Evolutionary conservation across 2,888 invertebrate genomes (phyloP), one percentile per base, ranked within the genome.

Genomic region (Erebia ligea): DNA sequence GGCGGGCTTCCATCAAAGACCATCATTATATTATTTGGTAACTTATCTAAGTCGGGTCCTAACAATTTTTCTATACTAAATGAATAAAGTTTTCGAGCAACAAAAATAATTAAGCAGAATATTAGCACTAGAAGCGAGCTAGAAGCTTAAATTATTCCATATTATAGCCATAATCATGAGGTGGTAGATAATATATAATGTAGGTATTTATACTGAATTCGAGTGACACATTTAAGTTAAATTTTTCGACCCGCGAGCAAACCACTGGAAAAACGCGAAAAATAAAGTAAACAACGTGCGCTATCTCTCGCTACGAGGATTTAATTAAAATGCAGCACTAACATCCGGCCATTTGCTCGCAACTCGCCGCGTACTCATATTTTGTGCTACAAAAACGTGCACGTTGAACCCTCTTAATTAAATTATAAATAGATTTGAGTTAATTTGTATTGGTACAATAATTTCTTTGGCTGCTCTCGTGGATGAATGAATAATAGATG

Each of bases 281-380:
- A 76, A 73, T 76, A 76, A 72, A 75, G 73, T 78, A 75, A 70
- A 76, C 75, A 71, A 69, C 73, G 78, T 76, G 76, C 76, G 78
- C 80, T 80, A 81, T 83, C 82, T 83, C 80, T 72, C 79, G 76
- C 79, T 79, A 83, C 81, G 82, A 84, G 85, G 79, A 86, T 87
- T 88, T 88, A 87, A 89, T 89, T 89, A 87, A 90, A 89, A 84
- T 79, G 80, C 82, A 82, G 80, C 80, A 79, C 81, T 85, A 79
- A 81, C 80, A 80, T 78, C 79, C 78, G 82, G 80, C 67, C 73
- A 70, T 67, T 72, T 73, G 67, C 69, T 70, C 34, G 69, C 66
- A 70, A 68, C 66, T 68, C 61, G 68, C 63, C 68, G 70, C 67
- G 68, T 67, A 61, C 63, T 57, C 66, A 73, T 48, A 21, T 21